Evolutionary conservation across 1,140 invertebrate genomes (phyloP).

Genomic region (Saccostrea echinata): DNA sequence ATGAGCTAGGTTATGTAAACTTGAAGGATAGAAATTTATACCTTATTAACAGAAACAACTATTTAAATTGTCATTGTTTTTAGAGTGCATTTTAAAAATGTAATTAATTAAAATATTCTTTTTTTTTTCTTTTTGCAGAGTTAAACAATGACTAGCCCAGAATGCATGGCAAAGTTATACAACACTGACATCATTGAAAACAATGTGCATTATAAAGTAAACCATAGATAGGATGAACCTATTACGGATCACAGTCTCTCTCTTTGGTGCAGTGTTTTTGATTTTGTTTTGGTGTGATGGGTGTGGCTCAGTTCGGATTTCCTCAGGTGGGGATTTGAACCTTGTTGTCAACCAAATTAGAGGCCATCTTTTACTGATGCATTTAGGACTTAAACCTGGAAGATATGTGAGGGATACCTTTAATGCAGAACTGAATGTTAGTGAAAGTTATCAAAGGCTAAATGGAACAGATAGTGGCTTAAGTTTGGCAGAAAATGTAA

Average conservation of each 20-base stretch:
- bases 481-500: background rate
- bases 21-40: background rate
- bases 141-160: background rate
- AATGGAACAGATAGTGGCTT: background rate
- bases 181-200: no score
- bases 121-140: background rate
- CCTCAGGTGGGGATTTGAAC: background rate
- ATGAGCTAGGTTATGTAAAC: background rate
- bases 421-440: background rate
- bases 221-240: background rate
- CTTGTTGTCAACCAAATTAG: background rate
- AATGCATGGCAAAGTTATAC: background rate
- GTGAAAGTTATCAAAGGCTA: background rate
- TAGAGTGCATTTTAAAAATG: background rate
- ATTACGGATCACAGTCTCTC: background rate
- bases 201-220: background rate
- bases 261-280: background rate
- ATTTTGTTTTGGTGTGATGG: constrained; percentile 18
- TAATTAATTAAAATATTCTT: background rate
- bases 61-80: background rate
- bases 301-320: background rate
- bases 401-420: background rate
- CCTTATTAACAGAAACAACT: no score
- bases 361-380: background rate
- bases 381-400: background rate